Evolutionary conservation across 2,797 vertebrate genomes (phyloP), one percentile per base, ranked within the genome.

Genomic region (Esox lucius): DNA sequence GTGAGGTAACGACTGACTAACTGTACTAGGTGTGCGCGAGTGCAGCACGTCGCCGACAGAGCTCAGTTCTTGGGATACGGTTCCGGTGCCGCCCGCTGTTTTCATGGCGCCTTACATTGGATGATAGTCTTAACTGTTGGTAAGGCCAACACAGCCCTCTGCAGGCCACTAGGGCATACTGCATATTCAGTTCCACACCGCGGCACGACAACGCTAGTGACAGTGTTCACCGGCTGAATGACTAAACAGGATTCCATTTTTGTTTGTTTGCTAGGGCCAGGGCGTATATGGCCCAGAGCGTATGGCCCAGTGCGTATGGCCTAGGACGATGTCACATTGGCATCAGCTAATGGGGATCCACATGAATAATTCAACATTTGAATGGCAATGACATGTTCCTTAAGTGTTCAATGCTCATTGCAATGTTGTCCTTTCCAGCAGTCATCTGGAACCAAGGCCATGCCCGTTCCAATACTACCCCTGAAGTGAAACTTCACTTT

Each of bases 121-220:
- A 66, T 19, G 5, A 35, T 66, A 28, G 61, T 24, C 22, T 61
- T 61, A 61, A 61, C 56, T 19, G 11, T 12, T 17, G 11, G 28
- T 66, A 31, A 31, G 28, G 28, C 64, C 64, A 42, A 28, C 46
- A 56, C 68, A 53, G 0, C 81, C 81, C 81, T 83, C 81, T 83
- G 76, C 73, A 73, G 81, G 70, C 65, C 56, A 74, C 16, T 49
- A 9, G n/a, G 22, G 16, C 67, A n/a, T 64, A 78, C 68, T 80
- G 64, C 78, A 83, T 16, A 74, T 53, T 56, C 16, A 65, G 24
- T 71, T 17, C 11, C 9, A 49, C 13, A 17, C 28, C 13, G 13
- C 24, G 5, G 6, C 31, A 19, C 31, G 15, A 16, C 16, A 6
- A 46, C 42, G 9, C 42, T 2, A 46, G 9, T 1, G 42, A 46